phyloP scores from a whole-genome alignment of 2,797 vertebrate species.

The Protonibea diacanthus region DNA sequence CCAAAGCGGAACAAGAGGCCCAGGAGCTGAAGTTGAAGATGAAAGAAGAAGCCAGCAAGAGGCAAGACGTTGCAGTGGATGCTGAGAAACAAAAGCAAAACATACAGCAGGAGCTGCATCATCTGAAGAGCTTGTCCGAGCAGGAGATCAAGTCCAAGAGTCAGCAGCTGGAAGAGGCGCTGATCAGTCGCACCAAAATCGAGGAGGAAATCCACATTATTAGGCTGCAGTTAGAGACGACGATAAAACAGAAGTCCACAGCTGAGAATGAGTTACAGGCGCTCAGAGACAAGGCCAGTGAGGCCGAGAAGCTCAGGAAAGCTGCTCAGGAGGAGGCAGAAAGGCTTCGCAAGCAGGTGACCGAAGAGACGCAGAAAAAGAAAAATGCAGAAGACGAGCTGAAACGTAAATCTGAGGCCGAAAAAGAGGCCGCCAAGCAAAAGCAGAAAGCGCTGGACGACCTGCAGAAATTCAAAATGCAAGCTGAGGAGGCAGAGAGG shows the following conservation, averaged over 20 bases:
- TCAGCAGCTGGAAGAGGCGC: slow-evolving; percentile 90
- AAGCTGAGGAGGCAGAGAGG: slow-evolving; percentile 94
- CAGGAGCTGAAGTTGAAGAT: slow-evolving; percentile 91
- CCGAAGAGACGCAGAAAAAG: slow-evolving; percentile 95
- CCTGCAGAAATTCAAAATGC: slow-evolving; percentile 90
- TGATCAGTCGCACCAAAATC: slow-evolving; percentile 89
- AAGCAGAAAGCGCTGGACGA: slow-evolving; percentile 94
- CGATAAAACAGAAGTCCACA: slow-evolving; percentile 86
- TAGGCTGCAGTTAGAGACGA: slow-evolving; percentile 90
- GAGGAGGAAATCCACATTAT: slow-evolving; percentile 96
- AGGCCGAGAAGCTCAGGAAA: slow-evolving; percentile 91
- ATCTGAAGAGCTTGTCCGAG: slow-evolving; percentile 91
- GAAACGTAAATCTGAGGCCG: slow-evolving; percentile 90
- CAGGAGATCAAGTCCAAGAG: slow-evolving; percentile 92
- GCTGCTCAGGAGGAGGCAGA: slow-evolving; percentile 94
- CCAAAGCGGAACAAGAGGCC: slow-evolving; percentile 92
- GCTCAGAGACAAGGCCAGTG: slow-evolving; percentile 86
- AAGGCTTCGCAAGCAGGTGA: slow-evolving; percentile 92
- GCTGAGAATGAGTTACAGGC: slow-evolving; percentile 90
- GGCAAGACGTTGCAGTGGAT: slow-evolving; percentile 91
- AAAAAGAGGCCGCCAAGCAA: slow-evolving; percentile 92
- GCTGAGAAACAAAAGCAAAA: slow-evolving; percentile 94
- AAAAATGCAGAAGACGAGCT: slow-evolving; percentile 94
- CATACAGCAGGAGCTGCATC: slow-evolving; percentile 93
- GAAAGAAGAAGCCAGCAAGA: slow-evolving; percentile 91